phyloP scores from a whole-genome alignment of 2,888 invertebrate genomes.

The Torymus aiolomorphi region DNA sequence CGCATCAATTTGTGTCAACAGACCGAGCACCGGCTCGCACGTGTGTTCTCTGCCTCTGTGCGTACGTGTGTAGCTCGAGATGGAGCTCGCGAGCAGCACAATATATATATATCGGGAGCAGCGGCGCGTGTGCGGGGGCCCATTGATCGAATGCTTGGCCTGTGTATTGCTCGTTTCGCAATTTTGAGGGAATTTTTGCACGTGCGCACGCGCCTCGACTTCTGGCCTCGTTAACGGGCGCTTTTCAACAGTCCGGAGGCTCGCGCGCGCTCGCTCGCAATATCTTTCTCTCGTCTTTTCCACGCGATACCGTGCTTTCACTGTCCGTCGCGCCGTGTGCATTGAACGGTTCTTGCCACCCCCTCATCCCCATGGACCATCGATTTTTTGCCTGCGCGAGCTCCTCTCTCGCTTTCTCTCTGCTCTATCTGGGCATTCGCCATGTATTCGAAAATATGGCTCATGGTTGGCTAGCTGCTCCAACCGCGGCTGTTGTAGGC shows the following conservation, averaged over 20 bases:
- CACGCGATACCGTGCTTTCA: no score
- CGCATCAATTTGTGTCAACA: conserved; percentile 50
- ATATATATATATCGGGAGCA: background rate
- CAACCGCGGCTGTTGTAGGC: background rate
- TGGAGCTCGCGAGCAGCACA: background rate
- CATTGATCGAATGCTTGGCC: background rate
- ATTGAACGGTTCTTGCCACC: conserved; percentile 22
- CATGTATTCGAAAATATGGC: conserved; percentile 25
- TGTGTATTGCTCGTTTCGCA: conserved; percentile 13
- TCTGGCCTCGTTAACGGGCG: conserved; percentile 27
- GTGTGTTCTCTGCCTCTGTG: background rate
- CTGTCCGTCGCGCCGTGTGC: background rate
- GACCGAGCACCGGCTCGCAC: background rate
- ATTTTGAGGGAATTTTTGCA: conserved; percentile 25
- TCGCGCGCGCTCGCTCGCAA: no score
- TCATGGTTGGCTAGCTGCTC: background rate
- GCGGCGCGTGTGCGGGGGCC: background rate
- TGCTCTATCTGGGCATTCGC: background rate
- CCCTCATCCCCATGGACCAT: background rate
- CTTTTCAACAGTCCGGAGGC: conserved; percentile 31
- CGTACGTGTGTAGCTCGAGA: background rate
- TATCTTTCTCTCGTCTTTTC: no score
- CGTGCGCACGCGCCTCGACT: no score
- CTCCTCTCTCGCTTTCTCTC: background rate
- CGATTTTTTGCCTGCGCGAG: conserved; percentile 11